A percentile compares a stretch with the other conserved stretches of the same genome.
Evolutionary conservation across 2,113 vertebrate species (phyloP).

Genomic region (Sapayoa aenigma): DNA sequence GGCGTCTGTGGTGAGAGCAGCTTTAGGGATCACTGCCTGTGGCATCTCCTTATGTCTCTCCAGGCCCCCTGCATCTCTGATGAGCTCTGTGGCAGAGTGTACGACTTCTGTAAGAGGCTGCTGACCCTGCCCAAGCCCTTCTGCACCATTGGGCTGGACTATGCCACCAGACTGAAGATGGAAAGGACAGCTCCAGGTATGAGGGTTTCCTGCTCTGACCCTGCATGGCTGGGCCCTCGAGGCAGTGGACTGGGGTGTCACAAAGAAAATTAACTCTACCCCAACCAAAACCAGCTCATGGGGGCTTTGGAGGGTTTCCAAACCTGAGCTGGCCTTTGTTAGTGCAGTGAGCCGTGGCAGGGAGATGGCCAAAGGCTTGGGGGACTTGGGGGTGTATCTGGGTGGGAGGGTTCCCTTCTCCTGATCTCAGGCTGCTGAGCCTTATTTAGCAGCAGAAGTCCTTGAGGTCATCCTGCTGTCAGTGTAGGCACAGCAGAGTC

Average conservation of each 20-base stretch:
- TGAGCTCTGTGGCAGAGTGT: constrained; percentile 84
- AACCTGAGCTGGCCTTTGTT: not conserved
- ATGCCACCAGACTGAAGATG: constrained; percentile 78
- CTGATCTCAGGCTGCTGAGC: not conserved
- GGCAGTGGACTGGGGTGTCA: accelerated
- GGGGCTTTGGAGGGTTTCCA: not conserved
- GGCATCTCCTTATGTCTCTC: not conserved
- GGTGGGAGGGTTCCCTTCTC: not conserved
- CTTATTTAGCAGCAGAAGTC: not conserved
- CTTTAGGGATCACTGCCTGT: not conserved
- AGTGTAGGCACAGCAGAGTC: not conserved
- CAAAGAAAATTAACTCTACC: not conserved
- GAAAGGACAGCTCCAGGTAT: constrained; percentile 83
- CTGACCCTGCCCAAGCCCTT: constrained; percentile 89
- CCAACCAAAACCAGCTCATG: not conserved
- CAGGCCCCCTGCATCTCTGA: constrained; percentile 86
- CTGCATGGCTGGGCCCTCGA: accelerated
- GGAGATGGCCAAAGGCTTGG: not conserved
- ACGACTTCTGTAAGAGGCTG: constrained; percentile 84
- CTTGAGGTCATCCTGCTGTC: not conserved
- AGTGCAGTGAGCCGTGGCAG: not conserved
- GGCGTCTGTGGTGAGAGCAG: not conserved
- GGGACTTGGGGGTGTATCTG: not conserved
- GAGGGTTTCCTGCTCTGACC: not conserved
- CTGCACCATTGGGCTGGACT: constrained; percentile 85